phyloP scores from a whole-genome alignment of 2,113 vertebrate genomes.

The Antechinus flavipes region DNA sequence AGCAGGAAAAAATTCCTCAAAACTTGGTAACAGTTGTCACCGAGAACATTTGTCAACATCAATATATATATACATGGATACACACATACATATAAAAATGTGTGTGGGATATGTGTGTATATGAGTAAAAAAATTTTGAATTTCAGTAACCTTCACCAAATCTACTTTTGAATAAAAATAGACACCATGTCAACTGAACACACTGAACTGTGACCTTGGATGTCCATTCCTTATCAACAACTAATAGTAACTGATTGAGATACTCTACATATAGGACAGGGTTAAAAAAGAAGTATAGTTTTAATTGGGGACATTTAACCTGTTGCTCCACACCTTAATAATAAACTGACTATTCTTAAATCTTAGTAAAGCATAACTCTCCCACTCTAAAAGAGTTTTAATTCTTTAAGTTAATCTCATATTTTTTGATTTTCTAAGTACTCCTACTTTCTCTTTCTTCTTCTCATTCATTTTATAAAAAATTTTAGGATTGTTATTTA shows the following conservation, averaged over 20 bases:
- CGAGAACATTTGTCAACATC: neutral
- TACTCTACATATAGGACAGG: neutral
- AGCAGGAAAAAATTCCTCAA: constrained; percentile 57
- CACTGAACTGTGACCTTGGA: neutral
- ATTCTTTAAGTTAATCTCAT: neutral
- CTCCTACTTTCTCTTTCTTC: neutral
- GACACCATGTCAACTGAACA: neutral
- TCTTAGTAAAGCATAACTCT: neutral
- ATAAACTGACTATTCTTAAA: neutral
- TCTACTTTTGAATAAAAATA: neutral
- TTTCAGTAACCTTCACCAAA: neutral
- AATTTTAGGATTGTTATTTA: neutral
- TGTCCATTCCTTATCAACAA: neutral
- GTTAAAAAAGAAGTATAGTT: constrained; percentile 46
- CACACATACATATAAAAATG: neutral
- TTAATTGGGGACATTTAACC: neutral
- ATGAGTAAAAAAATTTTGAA: neutral
- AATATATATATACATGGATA: neutral
- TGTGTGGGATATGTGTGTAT: neutral
- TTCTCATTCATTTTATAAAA: neutral
- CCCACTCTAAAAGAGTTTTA: neutral
- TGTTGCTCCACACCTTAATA: neutral
- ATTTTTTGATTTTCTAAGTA: neutral
- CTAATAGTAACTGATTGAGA: neutral
- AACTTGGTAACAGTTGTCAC: neutral